Base-by-base conservation (phyloP, 1,140 invertebrate species). In the Bilobella aurantiaca region DNA sequence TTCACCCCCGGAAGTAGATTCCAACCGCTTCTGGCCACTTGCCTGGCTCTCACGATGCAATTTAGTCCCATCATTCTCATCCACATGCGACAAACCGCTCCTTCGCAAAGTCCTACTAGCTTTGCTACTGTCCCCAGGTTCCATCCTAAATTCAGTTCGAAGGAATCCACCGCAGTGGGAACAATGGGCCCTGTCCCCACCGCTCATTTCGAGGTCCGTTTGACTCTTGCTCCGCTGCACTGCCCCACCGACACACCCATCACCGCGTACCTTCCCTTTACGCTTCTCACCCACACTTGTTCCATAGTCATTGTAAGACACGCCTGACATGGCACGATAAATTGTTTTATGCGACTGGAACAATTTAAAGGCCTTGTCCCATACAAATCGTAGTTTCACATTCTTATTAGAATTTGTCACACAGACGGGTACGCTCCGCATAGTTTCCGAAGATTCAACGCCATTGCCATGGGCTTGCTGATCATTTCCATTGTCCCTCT, bases 1-100 rank as follows among this genome's bases (percentile, higher is more conserved):
- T 72, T 72, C 70, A 72, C 70, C 70, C 67, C 70, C 70, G 70
- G 70, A 72, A 72, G 68, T 72, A 58, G 58, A 59, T 12, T 18
- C 27, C 47, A 25, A 31, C 27, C 31, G 34, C 30, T 57, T 8
- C 49, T 58, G 42, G 46, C 49, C n/a, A n/a, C n/a, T n/a, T n/a
- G n/a, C n/a, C n/a, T n/a, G n/a, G n/a, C n/a, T n/a, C n/a, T 57
- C 58, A n/a, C 21, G 60, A 18, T 25, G 42, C n/a, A 58, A n/a
- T n/a, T 21, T 16, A 27, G 27, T 21, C 23, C 21, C 25, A 47
- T 18, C 8, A 31, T 56, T 23, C 34, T 46, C 16, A 29, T 16
- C 30, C 3, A 34, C 29, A 3, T 37, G 3, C 5, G 2, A 29
- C 3, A 32, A 14, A 34, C 58, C 23, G 3, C 29, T 21, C 21